Conservation (phyloP, 2,797 vertebrate species). For the Sparus aurata region DNA sequence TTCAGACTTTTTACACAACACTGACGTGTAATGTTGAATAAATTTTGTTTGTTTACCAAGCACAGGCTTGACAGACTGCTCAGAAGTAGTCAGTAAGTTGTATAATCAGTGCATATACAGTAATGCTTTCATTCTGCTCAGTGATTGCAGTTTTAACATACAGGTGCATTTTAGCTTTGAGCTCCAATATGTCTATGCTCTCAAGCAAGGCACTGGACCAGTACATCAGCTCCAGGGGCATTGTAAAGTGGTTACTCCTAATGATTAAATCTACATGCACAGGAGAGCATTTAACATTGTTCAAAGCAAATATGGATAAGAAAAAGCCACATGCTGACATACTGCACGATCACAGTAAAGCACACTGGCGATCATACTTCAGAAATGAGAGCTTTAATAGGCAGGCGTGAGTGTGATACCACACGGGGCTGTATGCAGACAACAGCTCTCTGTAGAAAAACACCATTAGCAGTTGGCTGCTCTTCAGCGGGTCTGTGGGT, state of each 20-base stretch:
- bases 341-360: slow-evolving; percentile 21
- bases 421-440: slow-evolving; percentile 45
- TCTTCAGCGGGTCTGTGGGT: slow-evolving; percentile 79
- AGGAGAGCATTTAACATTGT: background rate
- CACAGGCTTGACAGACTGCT: background rate
- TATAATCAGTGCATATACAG: background rate
- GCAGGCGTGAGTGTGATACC: slow-evolving; percentile 41
- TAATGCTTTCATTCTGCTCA: too few relatives aligned
- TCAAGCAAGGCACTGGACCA: slow-evolving; percentile 24
- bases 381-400: slow-evolving; percentile 52
- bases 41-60: background rate
- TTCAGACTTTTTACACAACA: background rate
- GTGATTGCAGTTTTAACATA: background rate
- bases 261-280: background rate
- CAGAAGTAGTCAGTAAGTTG: background rate
- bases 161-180: slow-evolving; percentile 11
- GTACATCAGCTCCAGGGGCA: background rate
- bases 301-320: background rate
- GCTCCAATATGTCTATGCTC: background rate
- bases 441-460: slow-evolving; percentile 64
- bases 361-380: slow-evolving; percentile 35
- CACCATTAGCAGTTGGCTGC: slow-evolving; percentile 79
- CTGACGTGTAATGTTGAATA: background rate
- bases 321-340: background rate
- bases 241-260: slow-evolving; percentile 4